Evolutionary conservation across 2,888 invertebrate species (phyloP), one percentile per base, ranked within the genome.

Genomic region (Cynaeus angustus): DNA sequence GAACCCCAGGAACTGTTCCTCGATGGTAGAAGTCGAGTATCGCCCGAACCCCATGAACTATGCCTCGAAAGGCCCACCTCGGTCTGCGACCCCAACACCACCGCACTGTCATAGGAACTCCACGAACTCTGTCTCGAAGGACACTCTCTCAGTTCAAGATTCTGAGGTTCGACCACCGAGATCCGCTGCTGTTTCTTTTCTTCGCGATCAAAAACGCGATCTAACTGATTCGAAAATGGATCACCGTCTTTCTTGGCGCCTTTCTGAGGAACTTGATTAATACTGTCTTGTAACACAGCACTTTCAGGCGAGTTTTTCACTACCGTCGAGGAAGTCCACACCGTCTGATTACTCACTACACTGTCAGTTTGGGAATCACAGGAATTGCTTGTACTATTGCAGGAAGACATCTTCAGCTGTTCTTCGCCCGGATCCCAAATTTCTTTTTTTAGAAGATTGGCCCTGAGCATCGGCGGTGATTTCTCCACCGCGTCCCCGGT

Each of bases 31-130:
- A 88, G 88, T 43, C 91, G 87, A 58, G 89, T 88, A 80, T 93
- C 92, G 56, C 90, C 90, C n/a, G 92, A 92, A 68, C 94, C 93
- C 94, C 94, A 94, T 41, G 94, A 94, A 74, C 94, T 91, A 82
- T 94, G 93, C 7, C 94, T 88, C 67, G 93, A 92, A 28, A 91
- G 89, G 38, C 86, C 83, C 75, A 92, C 92, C n/a, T 88, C 88
- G 26, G 86, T 86, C 70, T 85, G 85, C 71, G 83, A 86, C 71
- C 89, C 88, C 71, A 91, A 86, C 50, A 90, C 91, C 33, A 92
- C 91, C 21, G 92, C 93, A 82, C 93, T 93, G 84, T 94, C 94
- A 82, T 91, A 91, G 30, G 91, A 91, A 79, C 90, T 90, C 92
- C 93, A 93, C 53, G 93, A 93, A 83, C 91, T 92, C 83, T 93